These are phyloP conservation scores for Flabesymbios commensalis DNA, from an alignment of 2,888 invertebrate genomes.

Conservation along the genomic window DNA sequence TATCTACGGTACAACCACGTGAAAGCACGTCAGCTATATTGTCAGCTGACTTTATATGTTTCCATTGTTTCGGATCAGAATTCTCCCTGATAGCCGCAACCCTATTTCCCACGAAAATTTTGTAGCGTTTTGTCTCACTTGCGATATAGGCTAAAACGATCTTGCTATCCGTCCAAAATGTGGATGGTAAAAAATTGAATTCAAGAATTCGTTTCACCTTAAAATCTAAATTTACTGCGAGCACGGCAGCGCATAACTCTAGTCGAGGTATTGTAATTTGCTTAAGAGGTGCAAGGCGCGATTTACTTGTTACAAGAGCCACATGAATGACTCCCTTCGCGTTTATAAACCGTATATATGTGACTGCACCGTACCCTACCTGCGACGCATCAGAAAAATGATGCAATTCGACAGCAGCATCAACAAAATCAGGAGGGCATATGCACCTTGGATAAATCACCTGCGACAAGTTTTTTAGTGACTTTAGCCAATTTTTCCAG, in stretches of 20 bases:
- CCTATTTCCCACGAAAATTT: conserved; percentile 5
- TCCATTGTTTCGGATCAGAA: neutral
- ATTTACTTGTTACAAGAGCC: neutral
- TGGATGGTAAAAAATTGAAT: neutral
- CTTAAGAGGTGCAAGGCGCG: neutral
- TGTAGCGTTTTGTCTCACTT: neutral
- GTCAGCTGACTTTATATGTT: neutral
- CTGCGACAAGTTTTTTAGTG: neutral
- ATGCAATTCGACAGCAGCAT: neutral
- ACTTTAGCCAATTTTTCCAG: neutral
- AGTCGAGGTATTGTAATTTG: neutral
- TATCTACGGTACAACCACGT: too few species aligned
- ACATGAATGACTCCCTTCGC: neutral
- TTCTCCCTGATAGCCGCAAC: neutral
- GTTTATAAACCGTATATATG: neutral
- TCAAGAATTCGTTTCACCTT: neutral
- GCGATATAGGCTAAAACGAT: neutral
- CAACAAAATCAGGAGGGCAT: too few species aligned
- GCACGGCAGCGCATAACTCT: neutral
- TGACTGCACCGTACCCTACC: too few species aligned
- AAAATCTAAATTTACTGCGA: neutral
- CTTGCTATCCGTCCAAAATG: neutral
- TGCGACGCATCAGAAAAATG: neutral
- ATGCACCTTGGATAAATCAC: neutral
- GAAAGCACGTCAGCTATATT: neutral